These are phyloP conservation scores for Dicerorhinus sumatrensis DNA, from an alignment of 2,113 vertebrate genomes.

Conservation along the genomic window DNA sequence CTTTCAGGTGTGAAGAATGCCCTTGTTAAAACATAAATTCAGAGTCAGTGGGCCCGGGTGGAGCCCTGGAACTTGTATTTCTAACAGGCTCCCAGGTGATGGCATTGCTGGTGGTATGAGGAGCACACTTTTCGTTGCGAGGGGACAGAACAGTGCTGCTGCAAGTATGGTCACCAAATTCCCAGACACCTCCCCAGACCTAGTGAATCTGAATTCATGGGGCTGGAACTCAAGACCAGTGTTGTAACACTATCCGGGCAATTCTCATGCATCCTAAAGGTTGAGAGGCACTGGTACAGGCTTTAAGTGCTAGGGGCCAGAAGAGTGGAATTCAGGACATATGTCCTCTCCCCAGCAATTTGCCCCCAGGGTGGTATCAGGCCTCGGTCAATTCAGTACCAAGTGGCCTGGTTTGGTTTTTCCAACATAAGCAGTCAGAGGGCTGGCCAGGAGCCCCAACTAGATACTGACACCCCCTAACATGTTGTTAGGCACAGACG, in stretches of 20 bases:
- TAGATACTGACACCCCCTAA: constrained; percentile 22
- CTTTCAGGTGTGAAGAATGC: not conserved
- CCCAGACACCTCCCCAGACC: not conserved
- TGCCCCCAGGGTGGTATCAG: not conserved
- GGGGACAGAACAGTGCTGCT: not conserved
- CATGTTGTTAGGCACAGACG: constrained; percentile 66
- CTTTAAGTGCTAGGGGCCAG: not conserved
- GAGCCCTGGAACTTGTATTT: not conserved
- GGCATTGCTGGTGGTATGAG: not conserved
- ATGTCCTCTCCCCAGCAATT: not conserved
- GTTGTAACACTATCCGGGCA: not conserved
- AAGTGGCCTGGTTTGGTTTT: not conserved
- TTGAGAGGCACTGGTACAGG: not conserved
- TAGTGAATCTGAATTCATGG: not conserved
- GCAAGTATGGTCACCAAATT: not conserved
- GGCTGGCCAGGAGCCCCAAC: not conserved
- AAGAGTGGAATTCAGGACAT: not conserved
- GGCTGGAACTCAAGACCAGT: not conserved
- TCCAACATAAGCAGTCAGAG: not conserved
- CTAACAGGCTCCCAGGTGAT: not conserved
- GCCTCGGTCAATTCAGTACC: constrained; percentile 1
- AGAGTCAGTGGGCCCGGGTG: not conserved
- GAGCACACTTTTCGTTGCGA: not conserved
- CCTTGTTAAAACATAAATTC: not conserved
- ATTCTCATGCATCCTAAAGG: not conserved